These are phyloP conservation scores for Brenthis daphne DNA, from an alignment of 2,888 invertebrate species.

Conservation along the genomic window DNA sequence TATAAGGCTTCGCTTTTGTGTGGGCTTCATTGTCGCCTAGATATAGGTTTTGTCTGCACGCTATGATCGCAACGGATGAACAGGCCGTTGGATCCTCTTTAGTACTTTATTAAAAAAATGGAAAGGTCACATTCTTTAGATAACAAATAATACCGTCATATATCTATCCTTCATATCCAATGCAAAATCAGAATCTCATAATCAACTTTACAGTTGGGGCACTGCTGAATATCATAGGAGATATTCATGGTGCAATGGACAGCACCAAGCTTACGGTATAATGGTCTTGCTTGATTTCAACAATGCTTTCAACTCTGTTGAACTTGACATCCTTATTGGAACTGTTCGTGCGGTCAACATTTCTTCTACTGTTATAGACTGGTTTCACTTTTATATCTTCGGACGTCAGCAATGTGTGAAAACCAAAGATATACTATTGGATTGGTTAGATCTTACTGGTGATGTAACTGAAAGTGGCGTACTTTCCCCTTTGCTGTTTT, in stretches of 20 bases:
- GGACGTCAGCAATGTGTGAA: no score
- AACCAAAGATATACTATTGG: no score
- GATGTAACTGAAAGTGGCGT: not conserved
- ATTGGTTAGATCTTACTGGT: no score
- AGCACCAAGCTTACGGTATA: no score
- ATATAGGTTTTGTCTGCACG: slow-evolving; percentile 53
- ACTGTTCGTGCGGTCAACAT: slow-evolving; percentile 2
- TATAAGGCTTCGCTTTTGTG: slow-evolving; percentile 64
- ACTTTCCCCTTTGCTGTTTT: not conserved
- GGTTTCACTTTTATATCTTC: not conserved
- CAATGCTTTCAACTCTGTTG: slow-evolving; percentile 1
- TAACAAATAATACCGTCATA: no score
- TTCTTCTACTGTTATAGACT: not conserved
- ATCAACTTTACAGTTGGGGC: no score
- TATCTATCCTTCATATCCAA: no score
- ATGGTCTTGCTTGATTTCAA: not conserved
- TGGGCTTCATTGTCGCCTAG: slow-evolving; percentile 63
- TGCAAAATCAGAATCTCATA: no score
- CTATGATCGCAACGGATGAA: slow-evolving; percentile 37
- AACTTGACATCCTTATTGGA: slow-evolving; percentile 1
- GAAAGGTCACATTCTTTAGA: not conserved
- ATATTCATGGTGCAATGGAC: no score
- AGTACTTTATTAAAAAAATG: slow-evolving; percentile 20
- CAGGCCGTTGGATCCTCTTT: slow-evolving; percentile 9
- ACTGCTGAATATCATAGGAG: no score